Evolutionary conservation across 2,888 invertebrate species (phyloP).

Genomic region (Yponomeuta malinellus): DNA sequence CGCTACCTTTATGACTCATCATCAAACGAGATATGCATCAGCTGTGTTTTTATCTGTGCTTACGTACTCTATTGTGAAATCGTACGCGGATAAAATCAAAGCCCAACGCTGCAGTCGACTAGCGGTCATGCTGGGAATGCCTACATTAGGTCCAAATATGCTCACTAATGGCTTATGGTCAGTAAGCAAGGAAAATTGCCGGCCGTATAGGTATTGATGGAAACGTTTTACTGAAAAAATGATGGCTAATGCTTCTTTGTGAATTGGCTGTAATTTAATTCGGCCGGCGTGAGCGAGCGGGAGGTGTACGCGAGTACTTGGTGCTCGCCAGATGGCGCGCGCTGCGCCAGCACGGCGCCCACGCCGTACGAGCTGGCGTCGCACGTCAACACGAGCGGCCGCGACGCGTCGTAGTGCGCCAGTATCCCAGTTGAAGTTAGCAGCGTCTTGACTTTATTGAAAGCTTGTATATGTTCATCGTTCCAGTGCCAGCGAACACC

Average conservation of each 20-base stretch:
- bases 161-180: slow-evolving; percentile 28
- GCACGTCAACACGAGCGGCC: too few species aligned
- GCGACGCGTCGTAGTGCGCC: too few species aligned
- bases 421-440: too few species aligned
- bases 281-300: slow-evolving; percentile 12
- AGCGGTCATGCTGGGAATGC: slow-evolving; percentile 24
- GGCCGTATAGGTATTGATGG: slow-evolving; percentile 16
- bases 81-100: slow-evolving; percentile 22
- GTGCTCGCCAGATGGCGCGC: slow-evolving; percentile 2
- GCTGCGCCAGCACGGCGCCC: slow-evolving; percentile 18
- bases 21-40: slow-evolving; percentile 21
- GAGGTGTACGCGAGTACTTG: slow-evolving; percentile 17
- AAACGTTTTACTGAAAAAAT: slow-evolving; percentile 14
- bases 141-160: slow-evolving; percentile 24
- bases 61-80: slow-evolving; percentile 23
- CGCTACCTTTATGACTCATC: background rate
- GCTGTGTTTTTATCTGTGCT: slow-evolving; percentile 20
- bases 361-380: slow-evolving; percentile 17
- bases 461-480: too few species aligned
- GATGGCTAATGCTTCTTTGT: slow-evolving; percentile 15
- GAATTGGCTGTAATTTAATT: slow-evolving; percentile 4
- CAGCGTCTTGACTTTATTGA: too few species aligned
- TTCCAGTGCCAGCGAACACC: too few species aligned
- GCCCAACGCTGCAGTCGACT: slow-evolving; percentile 24
- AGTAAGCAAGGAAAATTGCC: slow-evolving; percentile 21